A percentile compares a stretch with the other conserved stretches of the same genome.
These are phyloP conservation scores for Glaucopsyche alexis DNA, from an alignment of 2,888 invertebrate genomes.

Conservation along the genomic window DNA sequence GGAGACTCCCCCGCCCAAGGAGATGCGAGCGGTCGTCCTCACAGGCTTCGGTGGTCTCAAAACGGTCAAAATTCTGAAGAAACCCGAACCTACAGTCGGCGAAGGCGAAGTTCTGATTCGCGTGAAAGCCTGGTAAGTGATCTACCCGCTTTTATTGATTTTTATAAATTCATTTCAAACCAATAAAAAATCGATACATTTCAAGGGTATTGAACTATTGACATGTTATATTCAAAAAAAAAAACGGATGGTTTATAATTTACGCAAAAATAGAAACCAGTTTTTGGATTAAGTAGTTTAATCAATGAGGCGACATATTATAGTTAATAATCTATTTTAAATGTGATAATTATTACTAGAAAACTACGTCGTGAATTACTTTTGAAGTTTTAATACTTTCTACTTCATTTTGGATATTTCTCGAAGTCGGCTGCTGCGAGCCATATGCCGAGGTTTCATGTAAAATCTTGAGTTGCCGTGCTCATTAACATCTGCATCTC, in stretches of 20 bases:
- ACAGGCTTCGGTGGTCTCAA: conserved; percentile 93
- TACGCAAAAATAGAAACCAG: neutral
- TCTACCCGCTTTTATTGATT: conserved; percentile 34
- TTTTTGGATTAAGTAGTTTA: neutral
- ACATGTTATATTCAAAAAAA: neutral
- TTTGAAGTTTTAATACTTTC: neutral
- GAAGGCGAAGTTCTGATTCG: conserved; percentile 90
- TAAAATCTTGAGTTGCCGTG: conserved; percentile 40
- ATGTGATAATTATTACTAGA: neutral
- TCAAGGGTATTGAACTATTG: neutral
- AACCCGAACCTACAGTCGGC: conserved; percentile 85
- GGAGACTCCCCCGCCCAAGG: conserved; percentile 83
- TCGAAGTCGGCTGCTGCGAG: conserved; percentile 8
- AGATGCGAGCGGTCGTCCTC: conserved; percentile 91
- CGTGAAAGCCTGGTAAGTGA: conserved; percentile 91
- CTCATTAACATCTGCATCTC: conserved; percentile 66
- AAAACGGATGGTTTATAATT: neutral
- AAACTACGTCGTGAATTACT: neutral
- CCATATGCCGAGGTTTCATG: conserved; percentile 14
- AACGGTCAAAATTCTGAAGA: conserved; percentile 90
- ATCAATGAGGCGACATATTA: neutral
- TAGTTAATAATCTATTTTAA: neutral
- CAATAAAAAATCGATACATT: neutral
- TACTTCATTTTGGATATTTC: neutral
- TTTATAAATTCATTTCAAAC: conserved; percentile 17